Evolutionary conservation across 2,888 invertebrate species (phyloP), one percentile per base, ranked within the genome.

Genomic region (Gibbula magus): DNA sequence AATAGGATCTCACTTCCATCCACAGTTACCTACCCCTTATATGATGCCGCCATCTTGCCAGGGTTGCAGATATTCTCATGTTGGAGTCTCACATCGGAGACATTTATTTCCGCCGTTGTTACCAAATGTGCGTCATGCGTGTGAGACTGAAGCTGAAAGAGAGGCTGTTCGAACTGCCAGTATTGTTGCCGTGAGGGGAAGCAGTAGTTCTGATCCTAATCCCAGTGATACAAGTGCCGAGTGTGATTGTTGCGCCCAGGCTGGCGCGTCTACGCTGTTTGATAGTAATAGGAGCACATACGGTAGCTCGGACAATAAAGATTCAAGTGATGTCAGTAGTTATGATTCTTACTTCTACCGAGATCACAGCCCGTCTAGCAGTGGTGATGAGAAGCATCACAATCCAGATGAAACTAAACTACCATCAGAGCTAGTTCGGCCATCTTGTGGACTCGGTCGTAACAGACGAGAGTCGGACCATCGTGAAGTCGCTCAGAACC

Each of bases 201-300:
- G 87, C 75, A 84, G 86, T 29, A 85, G 85, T 20, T 88, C 87
- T 0, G 86, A 87, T 52, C 77, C 81, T 67, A 84, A 85, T 79
- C 84, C 84, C 5, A 87, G 87, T 76, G 84, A 84, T 75, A 81
- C 84, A 51, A 83, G 84, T 54, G 56, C 77, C 45, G 81, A 83
- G 53, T 83, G 83, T 61, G 81, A 82, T 39, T 81, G 82, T 54
- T 85, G 84, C 75, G 75, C 75, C 51, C 75, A 75, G 75, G 25
- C 52, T 10, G 54, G 25, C 20, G 79, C 79, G 32, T 77, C 83
- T 2, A 82, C 81, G 10, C 75, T 56, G 39, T 52, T 83, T 10
- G 85, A 84, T 77, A 90, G 90, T 79, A 89, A 88, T 78, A 83
- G 86, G 52, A 88, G 88, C 70, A 89, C 88, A 3, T 88, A 85